phyloP scores from a whole-genome alignment of 2,797 vertebrate species.

The Lutjanus argentimaculatus region DNA sequence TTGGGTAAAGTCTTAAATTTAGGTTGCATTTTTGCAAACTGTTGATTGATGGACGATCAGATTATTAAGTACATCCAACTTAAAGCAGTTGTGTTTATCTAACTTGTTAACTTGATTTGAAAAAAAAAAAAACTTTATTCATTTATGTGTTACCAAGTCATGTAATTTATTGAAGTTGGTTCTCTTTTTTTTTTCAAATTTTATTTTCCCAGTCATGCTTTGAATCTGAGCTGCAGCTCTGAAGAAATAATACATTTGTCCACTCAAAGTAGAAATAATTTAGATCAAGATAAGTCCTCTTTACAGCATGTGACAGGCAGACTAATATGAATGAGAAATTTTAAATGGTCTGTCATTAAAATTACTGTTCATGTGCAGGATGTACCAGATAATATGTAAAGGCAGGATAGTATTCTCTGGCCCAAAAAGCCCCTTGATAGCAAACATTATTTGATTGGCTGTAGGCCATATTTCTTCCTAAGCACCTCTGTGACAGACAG shows the following conservation, averaged over 20 bases:
- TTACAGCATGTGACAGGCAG: not conserved
- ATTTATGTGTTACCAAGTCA: too few relatives aligned
- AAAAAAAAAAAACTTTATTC: too few relatives aligned
- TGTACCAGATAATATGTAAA: not conserved
- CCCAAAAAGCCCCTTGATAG: slow-evolving; percentile 15
- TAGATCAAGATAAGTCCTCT: not conserved
- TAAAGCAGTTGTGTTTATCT: too few relatives aligned
- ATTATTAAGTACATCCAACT: too few relatives aligned
- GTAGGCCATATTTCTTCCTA: slow-evolving; percentile 24
- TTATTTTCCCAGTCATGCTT: not conserved
- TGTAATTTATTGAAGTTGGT: too few relatives aligned
- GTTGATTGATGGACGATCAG: too few relatives aligned
- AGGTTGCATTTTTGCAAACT: too few relatives aligned
- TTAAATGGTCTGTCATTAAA: not conserved
- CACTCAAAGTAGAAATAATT: not conserved
- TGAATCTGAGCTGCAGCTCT: not conserved
- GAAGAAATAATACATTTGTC: not conserved
- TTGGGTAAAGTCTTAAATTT: too few relatives aligned
- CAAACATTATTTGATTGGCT: slow-evolving; percentile 23
- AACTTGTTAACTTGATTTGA: too few relatives aligned
- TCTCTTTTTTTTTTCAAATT: too few relatives aligned
- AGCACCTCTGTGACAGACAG: slow-evolving; percentile 53
- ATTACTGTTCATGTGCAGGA: not conserved
- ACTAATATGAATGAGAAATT: not conserved
- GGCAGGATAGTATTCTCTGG: not conserved